Evolutionary conservation across 2,888 invertebrate genomes (phyloP).

Genomic region (Sinodicranocentrus sp.): DNA sequence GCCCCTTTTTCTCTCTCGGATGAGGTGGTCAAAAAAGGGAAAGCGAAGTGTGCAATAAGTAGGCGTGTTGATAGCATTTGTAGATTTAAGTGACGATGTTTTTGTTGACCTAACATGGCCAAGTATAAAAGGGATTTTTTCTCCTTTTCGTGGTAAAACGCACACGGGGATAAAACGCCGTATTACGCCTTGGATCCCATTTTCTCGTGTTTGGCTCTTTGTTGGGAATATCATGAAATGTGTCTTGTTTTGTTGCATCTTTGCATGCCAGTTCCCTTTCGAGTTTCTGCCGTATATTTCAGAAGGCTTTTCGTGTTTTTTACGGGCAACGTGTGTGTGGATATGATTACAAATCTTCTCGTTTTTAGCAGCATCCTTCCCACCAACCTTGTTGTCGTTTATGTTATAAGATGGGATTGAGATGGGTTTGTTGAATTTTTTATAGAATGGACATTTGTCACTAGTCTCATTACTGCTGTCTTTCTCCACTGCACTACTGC

Average conservation of each 20-base stretch:
- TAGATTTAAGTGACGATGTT: background rate
- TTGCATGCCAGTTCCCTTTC: no score
- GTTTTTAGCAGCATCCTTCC: background rate
- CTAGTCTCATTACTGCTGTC: background rate
- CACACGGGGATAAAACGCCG: background rate
- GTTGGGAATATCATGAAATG: background rate
- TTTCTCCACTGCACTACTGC: background rate
- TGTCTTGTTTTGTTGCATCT: background rate
- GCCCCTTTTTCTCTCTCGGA: no score
- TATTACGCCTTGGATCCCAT: background rate
- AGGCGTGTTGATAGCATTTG: constrained; percentile 6
- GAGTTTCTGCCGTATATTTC: background rate
- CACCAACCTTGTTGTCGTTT: background rate
- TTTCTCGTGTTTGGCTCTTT: background rate
- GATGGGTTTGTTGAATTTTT: background rate
- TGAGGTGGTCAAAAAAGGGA: background rate
- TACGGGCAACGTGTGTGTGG: background rate
- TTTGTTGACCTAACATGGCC: constrained; percentile 8
- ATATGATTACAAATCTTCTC: constrained; percentile 22
- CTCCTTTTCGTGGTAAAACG: background rate
- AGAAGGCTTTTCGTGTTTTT: background rate
- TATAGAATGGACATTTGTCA: constrained; percentile 10
- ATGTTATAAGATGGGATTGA: background rate
- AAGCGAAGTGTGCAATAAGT: background rate
- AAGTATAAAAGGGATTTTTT: constrained; percentile 4